phyloP scores from a whole-genome alignment of 2,797 vertebrate species.

The Argyrosomus regius region DNA sequence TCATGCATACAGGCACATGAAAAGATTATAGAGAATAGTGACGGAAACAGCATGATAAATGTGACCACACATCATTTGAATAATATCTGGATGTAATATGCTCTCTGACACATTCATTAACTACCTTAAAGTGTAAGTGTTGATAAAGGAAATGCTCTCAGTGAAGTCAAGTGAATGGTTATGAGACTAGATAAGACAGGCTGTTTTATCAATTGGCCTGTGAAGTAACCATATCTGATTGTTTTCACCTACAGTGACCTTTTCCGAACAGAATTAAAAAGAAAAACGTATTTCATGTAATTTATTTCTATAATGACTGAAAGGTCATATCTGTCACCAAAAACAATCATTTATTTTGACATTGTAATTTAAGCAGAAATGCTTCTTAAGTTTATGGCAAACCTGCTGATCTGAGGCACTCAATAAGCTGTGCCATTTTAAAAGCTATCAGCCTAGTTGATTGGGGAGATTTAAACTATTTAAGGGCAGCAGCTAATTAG shows the following conservation, averaged over 20 bases:
- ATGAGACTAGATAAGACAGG: constrained; percentile 30
- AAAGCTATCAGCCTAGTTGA: constrained; percentile 58
- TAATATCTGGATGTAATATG: constrained; percentile 22
- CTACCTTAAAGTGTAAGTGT: constrained; percentile 15
- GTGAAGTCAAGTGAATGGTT: constrained; percentile 30
- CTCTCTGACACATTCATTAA: constrained; percentile 37
- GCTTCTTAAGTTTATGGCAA: constrained; percentile 36
- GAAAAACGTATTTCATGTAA: constrained; percentile 57
- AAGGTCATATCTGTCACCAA: constrained; percentile 72
- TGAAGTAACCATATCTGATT: constrained; percentile 56
- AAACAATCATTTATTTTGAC: constrained; percentile 61
- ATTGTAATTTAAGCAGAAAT: constrained; percentile 61
- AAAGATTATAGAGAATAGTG: not conserved
- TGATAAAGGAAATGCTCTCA: constrained; percentile 48
- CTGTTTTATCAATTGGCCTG: constrained; percentile 40
- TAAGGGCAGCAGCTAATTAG: constrained; percentile 71
- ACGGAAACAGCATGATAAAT: constrained; percentile 24
- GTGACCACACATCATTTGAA: constrained; percentile 18
- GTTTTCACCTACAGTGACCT: constrained; percentile 70
- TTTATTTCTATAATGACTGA: constrained; percentile 65
- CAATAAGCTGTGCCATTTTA: constrained; percentile 54
- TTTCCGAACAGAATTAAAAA: constrained; percentile 49
- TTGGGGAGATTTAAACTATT: constrained; percentile 69
- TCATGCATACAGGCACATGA: not conserved
- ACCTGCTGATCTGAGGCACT: constrained; percentile 45